Conservation (phyloP, 2,113 vertebrate genomes). For the Uria lomvia region DNA sequence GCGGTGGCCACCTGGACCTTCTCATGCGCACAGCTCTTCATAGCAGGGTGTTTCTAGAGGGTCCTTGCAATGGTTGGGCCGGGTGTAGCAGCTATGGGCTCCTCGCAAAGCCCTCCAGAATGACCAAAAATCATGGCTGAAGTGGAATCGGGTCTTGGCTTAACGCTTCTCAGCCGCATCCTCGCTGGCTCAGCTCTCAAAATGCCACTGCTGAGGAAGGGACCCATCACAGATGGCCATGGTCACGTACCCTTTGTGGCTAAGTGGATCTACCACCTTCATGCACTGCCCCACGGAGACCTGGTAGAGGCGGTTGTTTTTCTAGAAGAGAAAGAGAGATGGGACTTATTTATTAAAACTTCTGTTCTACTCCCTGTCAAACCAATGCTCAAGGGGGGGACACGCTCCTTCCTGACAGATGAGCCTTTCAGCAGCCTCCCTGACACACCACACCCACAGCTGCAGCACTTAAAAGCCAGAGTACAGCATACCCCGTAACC, state of each 20-base stretch:
- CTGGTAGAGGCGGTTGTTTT: constrained; percentile 89
- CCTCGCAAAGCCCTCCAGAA: neutral
- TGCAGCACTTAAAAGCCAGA: neutral
- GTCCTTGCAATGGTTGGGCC: neutral
- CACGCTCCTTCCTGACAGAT: neutral
- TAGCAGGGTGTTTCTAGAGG: neutral
- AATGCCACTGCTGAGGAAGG: constrained; percentile 85
- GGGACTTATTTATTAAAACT: neutral
- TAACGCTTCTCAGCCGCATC: neutral
- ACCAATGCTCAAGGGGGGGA: neutral
- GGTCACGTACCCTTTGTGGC: constrained; percentile 82
- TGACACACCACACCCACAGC: neutral
- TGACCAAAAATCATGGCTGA: neutral
- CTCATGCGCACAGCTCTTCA: neutral
- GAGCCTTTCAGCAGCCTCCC: neutral
- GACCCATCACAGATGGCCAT: constrained; percentile 93
- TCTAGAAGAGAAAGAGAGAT: constrained; percentile 67
- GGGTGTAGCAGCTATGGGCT: neutral
- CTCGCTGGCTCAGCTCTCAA: constrained; percentile 73
- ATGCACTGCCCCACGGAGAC: constrained; percentile 95
- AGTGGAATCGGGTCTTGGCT: neutral
- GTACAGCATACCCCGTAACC: neutral
- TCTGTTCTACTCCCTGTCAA: neutral
- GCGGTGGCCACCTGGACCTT: neutral
- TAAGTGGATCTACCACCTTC: constrained; percentile 71